phyloP scores from a whole-genome alignment of 2,113 vertebrate genomes.

The Gallinago undulata region DNA sequence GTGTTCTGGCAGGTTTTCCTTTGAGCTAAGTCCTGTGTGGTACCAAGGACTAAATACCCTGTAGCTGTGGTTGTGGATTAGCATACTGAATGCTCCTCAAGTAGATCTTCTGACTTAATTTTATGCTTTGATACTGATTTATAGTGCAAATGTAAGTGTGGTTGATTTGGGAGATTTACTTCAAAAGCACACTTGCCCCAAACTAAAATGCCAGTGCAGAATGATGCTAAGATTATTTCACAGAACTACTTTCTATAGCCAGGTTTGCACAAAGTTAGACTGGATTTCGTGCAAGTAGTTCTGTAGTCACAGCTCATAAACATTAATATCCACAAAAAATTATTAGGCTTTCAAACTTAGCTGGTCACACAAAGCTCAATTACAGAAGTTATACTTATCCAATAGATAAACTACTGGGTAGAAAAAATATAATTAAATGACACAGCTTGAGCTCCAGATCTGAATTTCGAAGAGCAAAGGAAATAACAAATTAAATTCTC shows the following conservation, averaged over 20 bases:
- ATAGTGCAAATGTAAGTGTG: not conserved
- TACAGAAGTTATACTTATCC: not conserved
- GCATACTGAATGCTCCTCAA: not conserved
- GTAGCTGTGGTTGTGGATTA: not conserved
- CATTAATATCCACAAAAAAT: not conserved
- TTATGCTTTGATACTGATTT: not conserved
- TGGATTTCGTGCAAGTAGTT: not conserved
- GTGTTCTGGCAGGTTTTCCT: not conserved
- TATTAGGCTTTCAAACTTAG: not conserved
- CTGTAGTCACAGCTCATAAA: not conserved
- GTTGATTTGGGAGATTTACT: not conserved
- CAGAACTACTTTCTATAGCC: not conserved
- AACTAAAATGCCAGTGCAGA: not conserved
- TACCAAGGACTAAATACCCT: not conserved
- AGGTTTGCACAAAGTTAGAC: not conserved
- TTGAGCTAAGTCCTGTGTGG: not conserved
- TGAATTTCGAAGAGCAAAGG: not conserved
- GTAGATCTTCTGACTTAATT: not conserved
- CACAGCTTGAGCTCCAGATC: not conserved
- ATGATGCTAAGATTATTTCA: not conserved
- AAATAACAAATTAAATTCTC: not conserved
- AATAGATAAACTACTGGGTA: not conserved
- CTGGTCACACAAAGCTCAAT: not conserved
- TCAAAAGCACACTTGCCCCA: not conserved
- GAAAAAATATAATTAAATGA: not conserved